phyloP scores from a whole-genome alignment of 2,797 vertebrate species.

The Enteromius thamalakanensis region DNA sequence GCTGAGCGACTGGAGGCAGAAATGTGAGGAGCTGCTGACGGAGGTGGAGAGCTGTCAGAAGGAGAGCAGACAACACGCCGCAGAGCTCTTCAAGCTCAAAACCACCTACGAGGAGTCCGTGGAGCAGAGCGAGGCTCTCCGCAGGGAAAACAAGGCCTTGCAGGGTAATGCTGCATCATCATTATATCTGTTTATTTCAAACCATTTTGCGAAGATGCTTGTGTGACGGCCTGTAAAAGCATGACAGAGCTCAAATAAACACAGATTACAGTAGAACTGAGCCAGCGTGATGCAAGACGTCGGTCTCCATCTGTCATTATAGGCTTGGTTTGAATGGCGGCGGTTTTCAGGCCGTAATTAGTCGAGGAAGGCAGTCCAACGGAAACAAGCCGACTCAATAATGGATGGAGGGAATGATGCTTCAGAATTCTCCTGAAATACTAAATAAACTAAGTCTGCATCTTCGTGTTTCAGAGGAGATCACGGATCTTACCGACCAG shows the following conservation, averaged over 20 bases:
- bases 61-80: constrained; percentile 77
- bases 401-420: not conserved
- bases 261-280: not conserved
- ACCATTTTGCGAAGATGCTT: not conserved
- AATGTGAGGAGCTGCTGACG: constrained; percentile 79
- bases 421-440: not conserved
- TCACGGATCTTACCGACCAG: constrained; percentile 81
- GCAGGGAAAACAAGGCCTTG: constrained; percentile 80
- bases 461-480: constrained; percentile 73
- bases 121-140: constrained; percentile 78
- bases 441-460: not conserved
- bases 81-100: constrained; percentile 83
- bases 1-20: constrained; percentile 81
- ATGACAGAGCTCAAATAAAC: not conserved
- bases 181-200: not conserved
- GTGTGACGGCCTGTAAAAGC: not conserved
- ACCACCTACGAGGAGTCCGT: constrained; percentile 78
- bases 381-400: constrained; percentile 33
- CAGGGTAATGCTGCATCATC: constrained; percentile 71
- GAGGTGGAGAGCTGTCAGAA: constrained; percentile 84
- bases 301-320: constrained; percentile 33
- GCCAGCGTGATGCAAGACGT: not conserved
- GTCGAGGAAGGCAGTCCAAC: constrained; percentile 18
- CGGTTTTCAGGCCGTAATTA: constrained; percentile 30
- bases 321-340: constrained; percentile 13